Percentiles rank a stretch among this genome's conserved stretches.
These are phyloP conservation scores for Diadophis punctatus DNA, from an alignment of 2,113 vertebrate genomes.

Conservation along the genomic window DNA sequence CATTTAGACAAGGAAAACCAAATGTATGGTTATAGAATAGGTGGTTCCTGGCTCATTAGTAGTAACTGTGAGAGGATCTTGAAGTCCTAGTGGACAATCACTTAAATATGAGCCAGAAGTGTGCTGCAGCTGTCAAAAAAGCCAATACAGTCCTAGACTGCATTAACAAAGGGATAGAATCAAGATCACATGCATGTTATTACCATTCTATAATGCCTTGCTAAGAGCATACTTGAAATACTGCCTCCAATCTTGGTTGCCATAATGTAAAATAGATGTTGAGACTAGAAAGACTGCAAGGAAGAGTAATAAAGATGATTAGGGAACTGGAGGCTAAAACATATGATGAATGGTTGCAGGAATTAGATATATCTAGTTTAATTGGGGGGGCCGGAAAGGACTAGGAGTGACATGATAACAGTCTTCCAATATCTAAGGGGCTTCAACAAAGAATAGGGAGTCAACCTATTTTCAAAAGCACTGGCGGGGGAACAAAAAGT, in stretches of 20 bases:
- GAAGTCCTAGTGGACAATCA: background rate
- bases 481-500: too few relatives aligned
- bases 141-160: background rate
- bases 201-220: background rate
- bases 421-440: too few relatives aligned
- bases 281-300: background rate
- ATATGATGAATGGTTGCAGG: too few relatives aligned
- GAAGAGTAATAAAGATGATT: too few relatives aligned
- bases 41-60: background rate
- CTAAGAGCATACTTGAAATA: background rate
- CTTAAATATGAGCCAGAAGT: background rate
- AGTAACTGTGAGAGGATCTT: background rate
- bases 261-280: background rate
- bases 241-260: background rate
- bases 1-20: too few relatives aligned
- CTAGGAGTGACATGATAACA: too few relatives aligned
- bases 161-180: background rate
- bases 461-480: too few relatives aligned
- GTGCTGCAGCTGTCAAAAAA: background rate
- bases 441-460: too few relatives aligned
- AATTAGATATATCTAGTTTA: too few relatives aligned
- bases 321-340: too few relatives aligned
- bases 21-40: background rate
- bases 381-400: too few relatives aligned
- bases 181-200: background rate